A percentile compares a stretch with the other conserved stretches of the same genome.
phyloP scores from a whole-genome alignment of 2,797 vertebrate species.

The Helarctos malayanus region DNA sequence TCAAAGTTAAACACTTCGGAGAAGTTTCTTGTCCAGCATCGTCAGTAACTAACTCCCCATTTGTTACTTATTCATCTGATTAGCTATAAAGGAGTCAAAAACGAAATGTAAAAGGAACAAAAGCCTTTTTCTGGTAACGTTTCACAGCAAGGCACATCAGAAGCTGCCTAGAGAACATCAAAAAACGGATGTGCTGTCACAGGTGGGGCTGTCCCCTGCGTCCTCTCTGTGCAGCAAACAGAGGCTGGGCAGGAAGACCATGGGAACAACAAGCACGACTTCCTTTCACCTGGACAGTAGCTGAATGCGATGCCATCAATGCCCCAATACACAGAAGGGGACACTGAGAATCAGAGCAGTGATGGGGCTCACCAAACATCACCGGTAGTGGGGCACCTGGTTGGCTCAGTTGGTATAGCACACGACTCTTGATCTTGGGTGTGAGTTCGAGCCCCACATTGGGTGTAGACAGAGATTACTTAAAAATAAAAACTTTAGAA shows the following conservation, averaged over 20 bases:
- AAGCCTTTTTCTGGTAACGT: neutral
- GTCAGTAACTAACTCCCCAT: neutral
- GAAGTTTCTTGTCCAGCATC: neutral
- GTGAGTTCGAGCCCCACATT: neutral
- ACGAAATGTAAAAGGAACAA: neutral
- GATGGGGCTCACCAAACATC: neutral
- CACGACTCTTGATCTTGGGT: neutral
- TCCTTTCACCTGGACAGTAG: neutral
- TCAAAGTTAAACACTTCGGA: neutral
- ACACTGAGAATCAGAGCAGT: neutral
- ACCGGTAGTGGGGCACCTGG: neutral
- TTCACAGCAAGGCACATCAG: neutral
- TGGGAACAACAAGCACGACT: neutral
- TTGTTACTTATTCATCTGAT: neutral
- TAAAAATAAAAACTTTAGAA: neutral
- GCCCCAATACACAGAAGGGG: neutral
- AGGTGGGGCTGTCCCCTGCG: neutral
- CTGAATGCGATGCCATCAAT: neutral
- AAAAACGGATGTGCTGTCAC: fast-evolving
- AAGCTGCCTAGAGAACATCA: neutral
- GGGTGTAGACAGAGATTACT: neutral
- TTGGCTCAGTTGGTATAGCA: neutral
- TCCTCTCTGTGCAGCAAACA: neutral
- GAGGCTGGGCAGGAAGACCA: too few relatives aligned
- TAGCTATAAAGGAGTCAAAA: neutral